These are phyloP conservation scores for Micronycteris hirsuta DNA, from an alignment of 2,113 vertebrate genomes.

Conservation along the genomic window DNA sequence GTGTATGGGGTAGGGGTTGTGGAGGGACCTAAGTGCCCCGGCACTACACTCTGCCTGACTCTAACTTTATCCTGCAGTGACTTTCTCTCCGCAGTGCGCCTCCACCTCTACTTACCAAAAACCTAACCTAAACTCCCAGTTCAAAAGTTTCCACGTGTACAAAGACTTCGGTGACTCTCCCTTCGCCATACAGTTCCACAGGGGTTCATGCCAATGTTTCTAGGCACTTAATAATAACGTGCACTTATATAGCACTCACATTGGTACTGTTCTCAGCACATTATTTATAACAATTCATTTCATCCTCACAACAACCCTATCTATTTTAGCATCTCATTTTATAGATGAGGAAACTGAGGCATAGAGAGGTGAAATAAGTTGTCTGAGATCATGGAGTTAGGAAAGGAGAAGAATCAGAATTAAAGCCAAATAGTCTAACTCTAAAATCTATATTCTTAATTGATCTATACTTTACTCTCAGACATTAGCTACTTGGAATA, in stretches of 20 bases:
- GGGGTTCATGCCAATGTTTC: background rate
- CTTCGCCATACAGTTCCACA: background rate
- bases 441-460: background rate
- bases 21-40: background rate
- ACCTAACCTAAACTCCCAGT: background rate
- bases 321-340: background rate
- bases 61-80: background rate
- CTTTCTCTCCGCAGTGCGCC: background rate
- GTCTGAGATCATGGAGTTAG: background rate
- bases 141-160: background rate
- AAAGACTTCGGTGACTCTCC: background rate
- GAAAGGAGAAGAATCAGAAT: background rate
- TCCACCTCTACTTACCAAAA: background rate
- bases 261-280: background rate
- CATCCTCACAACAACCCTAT: background rate
- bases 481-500: background rate
- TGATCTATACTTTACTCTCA: background rate
- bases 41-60: background rate
- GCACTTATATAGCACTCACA: background rate
- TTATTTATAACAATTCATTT: background rate
- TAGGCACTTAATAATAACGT: background rate
- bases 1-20: rapidly evolving
- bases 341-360: background rate
- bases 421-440: background rate
- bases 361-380: background rate